Base-by-base conservation (phyloP, 2,113 vertebrate genomes). In the Hippocampus abdominalis region DNA sequence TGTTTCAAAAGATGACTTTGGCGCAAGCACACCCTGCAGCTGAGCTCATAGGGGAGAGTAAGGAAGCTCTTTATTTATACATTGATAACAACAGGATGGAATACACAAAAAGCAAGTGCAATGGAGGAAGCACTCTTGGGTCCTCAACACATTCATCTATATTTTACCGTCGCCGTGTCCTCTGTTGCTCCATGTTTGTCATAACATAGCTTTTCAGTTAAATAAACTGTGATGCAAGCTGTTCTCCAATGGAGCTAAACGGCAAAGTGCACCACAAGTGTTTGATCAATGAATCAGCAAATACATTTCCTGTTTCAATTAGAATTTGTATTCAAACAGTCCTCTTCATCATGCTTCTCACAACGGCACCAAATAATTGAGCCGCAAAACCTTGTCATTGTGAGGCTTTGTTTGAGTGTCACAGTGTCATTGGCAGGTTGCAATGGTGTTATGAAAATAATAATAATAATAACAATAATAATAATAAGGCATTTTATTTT, bases 51-150 rank as follows among this genome's bases (percentile, higher is more conserved):
- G 16, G n/a, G 64, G 18, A 67, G 59, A 6, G 53, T 42, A 67
- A 16, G 32, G 60, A 75, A 64, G 64, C 64, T 69, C 64, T 81
- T 77, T 73, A 78, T 77, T 69, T 65, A 68, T 25, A 70, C 74
- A 70, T 66, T 65, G 73, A 70, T 72, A 56, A 63, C 64, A 68
- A 8, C 23, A 64, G 36, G 42, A 51, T 44, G 53, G 56, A 68
- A 49, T 64, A 46, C 61, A 49, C 56, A 59, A 56, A 27, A 69
- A 69, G 42, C 60, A 66, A 25, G 39, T 65, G 46, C 60, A 25
- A n/a, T 7, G 40, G 48, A 71, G 60, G 66, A 61, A 13, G 36
- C 29, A 40, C 29, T 66, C 2, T 13, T 16, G 0, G 54, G 57
- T 63, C 63, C 39, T 65, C 12, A 42, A 25, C 6, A 65, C 29